Evolutionary conservation across 2,113 vertebrate genomes (phyloP).

Genomic region (Ciconia maguari): DNA sequence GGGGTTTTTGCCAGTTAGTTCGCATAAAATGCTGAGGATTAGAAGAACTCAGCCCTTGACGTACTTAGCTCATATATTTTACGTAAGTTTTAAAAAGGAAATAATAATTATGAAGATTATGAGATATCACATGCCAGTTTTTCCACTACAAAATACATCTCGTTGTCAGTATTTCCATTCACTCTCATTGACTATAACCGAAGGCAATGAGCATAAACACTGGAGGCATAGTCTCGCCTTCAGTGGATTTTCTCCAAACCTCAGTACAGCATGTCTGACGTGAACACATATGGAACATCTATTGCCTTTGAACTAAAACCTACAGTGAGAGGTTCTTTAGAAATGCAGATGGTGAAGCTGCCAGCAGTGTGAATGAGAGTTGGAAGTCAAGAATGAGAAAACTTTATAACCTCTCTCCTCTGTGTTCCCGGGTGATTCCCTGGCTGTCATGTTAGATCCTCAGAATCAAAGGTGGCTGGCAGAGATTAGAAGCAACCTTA

Average conservation of each 20-base stretch:
- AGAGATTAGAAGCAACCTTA: neutral
- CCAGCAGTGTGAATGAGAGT: neutral
- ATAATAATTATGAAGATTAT: neutral
- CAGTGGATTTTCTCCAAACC: neutral
- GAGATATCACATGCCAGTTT: neutral
- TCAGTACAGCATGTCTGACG: neutral
- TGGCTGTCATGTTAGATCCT: neutral
- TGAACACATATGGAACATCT: neutral
- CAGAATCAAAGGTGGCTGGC: neutral
- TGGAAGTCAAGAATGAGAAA: neutral
- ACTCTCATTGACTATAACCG: neutral
- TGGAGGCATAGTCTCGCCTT: neutral
- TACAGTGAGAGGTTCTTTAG: neutral
- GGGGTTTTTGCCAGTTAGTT: neutral
- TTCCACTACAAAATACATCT: neutral
- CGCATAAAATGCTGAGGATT: slow-evolving; percentile 34
- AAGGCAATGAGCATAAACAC: neutral
- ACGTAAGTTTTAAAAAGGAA: neutral
- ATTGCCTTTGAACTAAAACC: neutral
- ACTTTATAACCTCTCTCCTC: neutral
- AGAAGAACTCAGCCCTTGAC: neutral
- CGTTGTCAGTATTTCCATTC: slow-evolving; percentile 45
- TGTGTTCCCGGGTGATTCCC: neutral
- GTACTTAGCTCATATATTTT: neutral
- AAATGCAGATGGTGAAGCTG: neutral